Conservation (phyloP, 2,797 vertebrate genomes). For the Falco naumanni region DNA sequence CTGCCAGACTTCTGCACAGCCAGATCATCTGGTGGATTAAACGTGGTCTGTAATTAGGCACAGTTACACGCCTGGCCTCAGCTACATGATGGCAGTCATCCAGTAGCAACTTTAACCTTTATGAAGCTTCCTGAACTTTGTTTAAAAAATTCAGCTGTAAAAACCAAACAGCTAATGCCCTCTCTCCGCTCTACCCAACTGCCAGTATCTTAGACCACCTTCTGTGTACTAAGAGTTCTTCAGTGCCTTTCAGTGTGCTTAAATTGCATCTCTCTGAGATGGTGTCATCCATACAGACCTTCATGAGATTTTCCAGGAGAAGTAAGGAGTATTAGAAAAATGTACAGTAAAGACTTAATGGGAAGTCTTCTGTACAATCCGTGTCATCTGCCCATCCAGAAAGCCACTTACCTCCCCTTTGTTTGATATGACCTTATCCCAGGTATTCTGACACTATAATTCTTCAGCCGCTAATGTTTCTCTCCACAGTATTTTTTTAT, state of each 20-base stretch:
- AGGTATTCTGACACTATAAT: not conserved
- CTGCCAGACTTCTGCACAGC: conserved; percentile 9
- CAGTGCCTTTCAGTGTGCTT: not conserved
- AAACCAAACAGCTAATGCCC: not conserved
- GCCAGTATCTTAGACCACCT: not conserved
- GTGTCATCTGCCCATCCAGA: not conserved
- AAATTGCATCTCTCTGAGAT: not conserved
- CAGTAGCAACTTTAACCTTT: not conserved
- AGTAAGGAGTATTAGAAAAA: not conserved
- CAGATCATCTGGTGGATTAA: conserved; percentile 21
- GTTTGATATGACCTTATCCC: not conserved
- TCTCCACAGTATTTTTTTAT: not conserved
- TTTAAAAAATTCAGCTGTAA: not conserved
- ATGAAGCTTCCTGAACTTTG: not conserved
- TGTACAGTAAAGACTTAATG: not conserved
- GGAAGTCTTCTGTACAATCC: not conserved
- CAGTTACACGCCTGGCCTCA: not conserved
- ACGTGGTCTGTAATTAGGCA: not conserved
- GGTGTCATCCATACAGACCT: not conserved
- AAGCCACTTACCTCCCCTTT: not conserved
- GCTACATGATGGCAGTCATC: not conserved
- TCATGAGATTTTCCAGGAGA: not conserved
- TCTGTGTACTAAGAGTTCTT: not conserved
- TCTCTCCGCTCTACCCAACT: not conserved
- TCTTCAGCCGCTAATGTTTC: not conserved